Percentiles rank a stretch among this genome's conserved stretches.
phyloP scores from a whole-genome alignment of 2,113 vertebrate genomes.

The Mormyrus iriodes region DNA sequence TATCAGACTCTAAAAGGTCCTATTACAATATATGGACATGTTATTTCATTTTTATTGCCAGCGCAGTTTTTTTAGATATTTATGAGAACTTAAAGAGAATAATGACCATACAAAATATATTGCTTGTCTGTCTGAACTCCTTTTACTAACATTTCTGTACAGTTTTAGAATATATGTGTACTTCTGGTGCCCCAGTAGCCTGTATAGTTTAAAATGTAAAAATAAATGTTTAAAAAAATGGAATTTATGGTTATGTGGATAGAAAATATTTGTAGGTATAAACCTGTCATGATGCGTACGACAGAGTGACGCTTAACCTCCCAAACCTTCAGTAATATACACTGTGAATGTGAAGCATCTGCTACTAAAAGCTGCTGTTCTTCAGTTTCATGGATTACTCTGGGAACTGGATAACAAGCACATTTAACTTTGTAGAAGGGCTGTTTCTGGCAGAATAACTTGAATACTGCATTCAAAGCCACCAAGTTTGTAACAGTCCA shows the following conservation, averaged over 20 bases:
- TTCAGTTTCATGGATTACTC: neutral
- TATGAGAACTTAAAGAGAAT: neutral
- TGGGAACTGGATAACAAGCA: neutral
- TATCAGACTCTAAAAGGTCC: neutral
- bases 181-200: neutral
- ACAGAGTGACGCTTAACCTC: slow-evolving; percentile 11
- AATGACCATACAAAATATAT: slow-evolving; percentile 2
- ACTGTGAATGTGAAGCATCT: neutral
- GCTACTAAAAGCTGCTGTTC: neutral
- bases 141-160: neutral
- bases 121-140: neutral
- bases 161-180: neutral
- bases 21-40: neutral
- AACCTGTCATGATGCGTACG: slow-evolving; percentile 11
- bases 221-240: slow-evolving; percentile 22
- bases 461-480: slow-evolving; percentile 8
- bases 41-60: neutral
- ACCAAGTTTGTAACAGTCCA: neutral
- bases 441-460: neutral
- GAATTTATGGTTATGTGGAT: slow-evolving; percentile 17
- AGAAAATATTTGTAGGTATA: slow-evolving; percentile 5
- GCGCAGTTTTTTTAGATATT: neutral
- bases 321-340: neutral
- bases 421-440: neutral
- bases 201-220: slow-evolving; percentile 14